These are phyloP conservation scores for Graptemys geographica DNA, from an alignment of 2,797 vertebrate species.

Conservation along the genomic window DNA sequence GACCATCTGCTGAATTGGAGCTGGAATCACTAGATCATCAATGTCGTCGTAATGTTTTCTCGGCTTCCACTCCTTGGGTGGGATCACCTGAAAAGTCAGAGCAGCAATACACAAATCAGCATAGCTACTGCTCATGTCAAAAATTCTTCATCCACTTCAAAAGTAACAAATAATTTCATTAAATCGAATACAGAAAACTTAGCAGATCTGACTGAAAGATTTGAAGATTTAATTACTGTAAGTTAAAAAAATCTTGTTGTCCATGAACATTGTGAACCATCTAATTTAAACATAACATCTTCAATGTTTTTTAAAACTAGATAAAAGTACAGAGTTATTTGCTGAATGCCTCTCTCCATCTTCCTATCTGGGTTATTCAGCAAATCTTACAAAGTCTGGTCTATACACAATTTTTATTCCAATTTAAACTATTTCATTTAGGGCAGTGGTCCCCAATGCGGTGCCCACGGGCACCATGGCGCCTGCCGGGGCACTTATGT, in stretches of 20 bases:
- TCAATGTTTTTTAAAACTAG: neutral
- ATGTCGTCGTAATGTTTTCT: slow-evolving; percentile 94
- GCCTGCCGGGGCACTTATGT: too few species aligned
- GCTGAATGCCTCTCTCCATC: neutral
- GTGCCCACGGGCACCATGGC: too few species aligned
- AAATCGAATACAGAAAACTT: neutral
- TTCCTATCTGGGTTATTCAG: neutral
- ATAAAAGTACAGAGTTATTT: neutral
- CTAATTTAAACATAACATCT: neutral
- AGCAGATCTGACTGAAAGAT: neutral
- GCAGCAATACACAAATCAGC: neutral
- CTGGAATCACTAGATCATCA: slow-evolving; percentile 93
- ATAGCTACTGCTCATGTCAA: neutral
- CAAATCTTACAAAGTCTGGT: neutral
- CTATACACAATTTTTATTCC: neutral
- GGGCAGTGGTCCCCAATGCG: too few species aligned
- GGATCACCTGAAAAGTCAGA: slow-evolving; percentile 88
- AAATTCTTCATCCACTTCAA: too few species aligned
- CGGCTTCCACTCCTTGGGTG: slow-evolving; percentile 95
- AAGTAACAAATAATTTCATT: neutral
- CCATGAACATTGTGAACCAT: neutral
- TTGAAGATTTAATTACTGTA: neutral
- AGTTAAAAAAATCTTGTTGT: neutral
- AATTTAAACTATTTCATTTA: neutral
- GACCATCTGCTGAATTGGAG: slow-evolving; percentile 97